A percentile compares a stretch with the other conserved stretches of the same genome.
Evolutionary conservation across 2,888 invertebrate genomes (phyloP).

Genomic region (Troilus luridus): DNA sequence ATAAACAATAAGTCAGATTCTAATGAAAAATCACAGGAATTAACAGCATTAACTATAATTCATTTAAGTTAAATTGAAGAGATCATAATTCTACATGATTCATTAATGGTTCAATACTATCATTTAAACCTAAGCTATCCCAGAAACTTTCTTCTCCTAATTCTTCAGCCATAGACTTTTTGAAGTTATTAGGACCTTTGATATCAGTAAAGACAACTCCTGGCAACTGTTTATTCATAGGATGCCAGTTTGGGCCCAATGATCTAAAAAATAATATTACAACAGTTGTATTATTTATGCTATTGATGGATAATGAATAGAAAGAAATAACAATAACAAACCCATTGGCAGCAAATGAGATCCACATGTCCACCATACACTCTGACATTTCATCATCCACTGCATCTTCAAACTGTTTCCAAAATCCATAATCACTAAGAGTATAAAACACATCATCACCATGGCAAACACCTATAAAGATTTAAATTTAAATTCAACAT

Average conservation of each 20-base stretch:
- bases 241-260: neutral
- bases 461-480: constrained; percentile 36
- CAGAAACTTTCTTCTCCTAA: constrained; percentile 12
- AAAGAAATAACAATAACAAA: neutral
- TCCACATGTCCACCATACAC: constrained; percentile 3
- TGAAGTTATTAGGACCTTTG: neutral
- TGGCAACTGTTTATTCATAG: neutral
- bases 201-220: neutral
- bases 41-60: neutral
- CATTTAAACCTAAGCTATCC: neutral
- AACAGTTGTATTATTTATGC: neutral
- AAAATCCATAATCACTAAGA: neutral
- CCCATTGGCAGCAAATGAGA: constrained; percentile 39
- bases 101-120: neutral
- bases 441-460: constrained; percentile 36
- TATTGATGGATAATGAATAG: neutral
- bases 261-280: neutral
- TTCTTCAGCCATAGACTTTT: neutral
- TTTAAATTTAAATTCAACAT: neutral
- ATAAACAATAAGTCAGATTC: neutral
- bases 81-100: neutral
- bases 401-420: neutral
- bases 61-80: neutral
- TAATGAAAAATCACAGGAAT: neutral
- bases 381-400: neutral